These are phyloP conservation scores for Pandemis corylana DNA, from an alignment of 2,888 invertebrate species.

Conservation along the genomic window DNA sequence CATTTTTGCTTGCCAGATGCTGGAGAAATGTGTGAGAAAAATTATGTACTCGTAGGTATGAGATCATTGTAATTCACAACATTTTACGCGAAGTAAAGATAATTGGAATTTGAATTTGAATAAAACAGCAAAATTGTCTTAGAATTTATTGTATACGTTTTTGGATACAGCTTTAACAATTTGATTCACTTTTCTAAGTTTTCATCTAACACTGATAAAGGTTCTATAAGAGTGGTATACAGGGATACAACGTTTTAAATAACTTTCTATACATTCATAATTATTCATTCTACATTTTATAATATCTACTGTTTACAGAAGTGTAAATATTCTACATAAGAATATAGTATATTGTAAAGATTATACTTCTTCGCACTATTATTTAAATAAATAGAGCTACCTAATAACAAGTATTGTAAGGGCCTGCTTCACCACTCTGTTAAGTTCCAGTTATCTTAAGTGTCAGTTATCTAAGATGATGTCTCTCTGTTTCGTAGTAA, in stretches of 20 bases:
- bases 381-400: background rate
- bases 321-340: constrained; percentile 49
- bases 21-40: too few species aligned
- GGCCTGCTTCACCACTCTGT: too few species aligned
- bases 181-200: constrained; percentile 47
- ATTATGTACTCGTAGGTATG: too few species aligned
- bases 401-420: background rate
- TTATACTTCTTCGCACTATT: constrained; percentile 24
- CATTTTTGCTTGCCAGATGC: too few species aligned
- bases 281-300: constrained; percentile 25
- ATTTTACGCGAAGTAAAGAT: too few species aligned
- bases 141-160: constrained; percentile 43
- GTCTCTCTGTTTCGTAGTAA: too few species aligned
- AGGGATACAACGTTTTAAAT: constrained; percentile 37
- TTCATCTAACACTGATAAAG: constrained; percentile 54
- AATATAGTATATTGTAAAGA: constrained; percentile 40
- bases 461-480: too few species aligned
- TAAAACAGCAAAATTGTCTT: constrained; percentile 9
- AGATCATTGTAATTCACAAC: too few species aligned
- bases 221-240: constrained; percentile 45
- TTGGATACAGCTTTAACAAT: constrained; percentile 60
- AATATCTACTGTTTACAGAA: constrained; percentile 40
- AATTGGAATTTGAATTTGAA: background rate
- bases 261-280: constrained; percentile 32
- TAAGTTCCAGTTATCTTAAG: too few species aligned